Evolutionary conservation across 1,140 invertebrate species (phyloP).

Genomic region (Cherax quadricarinatus): DNA sequence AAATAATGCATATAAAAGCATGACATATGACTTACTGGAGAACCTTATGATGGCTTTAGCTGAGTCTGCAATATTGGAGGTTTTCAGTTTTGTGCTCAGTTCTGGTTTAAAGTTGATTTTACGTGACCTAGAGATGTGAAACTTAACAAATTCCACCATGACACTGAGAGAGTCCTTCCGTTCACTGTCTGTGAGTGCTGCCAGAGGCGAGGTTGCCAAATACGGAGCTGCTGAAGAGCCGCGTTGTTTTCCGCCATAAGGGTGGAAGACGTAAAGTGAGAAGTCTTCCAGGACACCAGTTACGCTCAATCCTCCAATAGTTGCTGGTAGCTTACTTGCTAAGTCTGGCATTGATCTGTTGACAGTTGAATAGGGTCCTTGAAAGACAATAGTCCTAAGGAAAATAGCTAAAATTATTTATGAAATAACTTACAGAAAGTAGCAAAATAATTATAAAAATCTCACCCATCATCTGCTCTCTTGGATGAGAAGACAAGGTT

Average conservation of each 20-base stretch:
- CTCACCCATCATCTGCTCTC: constrained; percentile 85
- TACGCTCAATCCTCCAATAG: constrained; percentile 91
- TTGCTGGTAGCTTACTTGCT: constrained; percentile 56
- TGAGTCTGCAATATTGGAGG: constrained; percentile 77
- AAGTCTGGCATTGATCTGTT: constrained; percentile 55
- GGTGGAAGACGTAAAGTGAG: constrained; percentile 98
- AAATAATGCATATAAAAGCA: too few relatives aligned
- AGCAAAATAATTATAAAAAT: background rate
- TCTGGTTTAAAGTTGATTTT: constrained; percentile 84
- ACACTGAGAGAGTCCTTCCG: constrained; percentile 96
- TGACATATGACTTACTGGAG: constrained; percentile 84
- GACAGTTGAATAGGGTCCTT: background rate
- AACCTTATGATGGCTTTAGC: constrained; percentile 91
- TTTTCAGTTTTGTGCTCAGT: constrained; percentile 51
- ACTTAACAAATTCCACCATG: constrained; percentile 98
- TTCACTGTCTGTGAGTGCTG: constrained; percentile 87
- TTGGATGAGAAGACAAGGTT: constrained; percentile 96
- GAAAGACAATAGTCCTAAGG: background rate
- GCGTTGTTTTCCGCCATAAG: constrained; percentile 86
- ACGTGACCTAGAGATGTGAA: constrained; percentile 92
- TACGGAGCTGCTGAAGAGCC: constrained; percentile 44
- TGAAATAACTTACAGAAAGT: background rate
- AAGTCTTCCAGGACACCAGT: constrained; percentile 97
- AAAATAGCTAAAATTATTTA: background rate
- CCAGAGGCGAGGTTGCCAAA: constrained; percentile 77